Base-by-base conservation (phyloP, 2,888 invertebrate species). In the Prosopocoilus inquinatus region DNA sequence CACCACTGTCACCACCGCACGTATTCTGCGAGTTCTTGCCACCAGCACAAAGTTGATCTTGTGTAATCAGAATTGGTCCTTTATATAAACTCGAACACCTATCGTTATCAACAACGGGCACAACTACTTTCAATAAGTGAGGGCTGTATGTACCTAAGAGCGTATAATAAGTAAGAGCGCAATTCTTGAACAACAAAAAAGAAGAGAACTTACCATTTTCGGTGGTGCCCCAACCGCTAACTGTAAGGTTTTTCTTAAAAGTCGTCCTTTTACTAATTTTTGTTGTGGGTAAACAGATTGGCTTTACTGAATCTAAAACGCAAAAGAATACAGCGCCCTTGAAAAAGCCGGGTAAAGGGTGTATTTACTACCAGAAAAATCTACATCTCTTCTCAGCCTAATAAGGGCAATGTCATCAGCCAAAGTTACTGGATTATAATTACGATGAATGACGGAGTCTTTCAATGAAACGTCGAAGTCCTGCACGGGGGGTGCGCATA, bases 1-100 rank as follows among this genome's bases (percentile, higher is more conserved):
- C 88, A 0, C 89, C 88, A 9, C 86, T 86, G 66, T 88, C 88
- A 0, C 88, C 87, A 0, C 77, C 74, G 63, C 88, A 89, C 0
- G 87, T 84, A 68, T 87, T 87, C 57, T 79, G 79, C 9, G 79
- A 78, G 12, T 70, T 72, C 2, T 74, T 70, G 0, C 87, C 88
- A 2, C 87, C 87, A 0, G 86, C 86, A 20, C 88, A 88, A 12
- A 88, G 66, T 64, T 85, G 83, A 9, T 70, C 76, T 33, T 66
- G 39, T 16, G 64, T 52, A 47, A 72, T 55, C 50, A 65, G 52
- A 2, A 66, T 65, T 1, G 53, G 67, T 2, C 55, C 66, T 13
- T 58, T 68, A 62, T 70, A 78, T 7, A 46, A 60, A 39, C 49
- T 58, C n/a, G 58, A 66, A 64, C 75, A 77, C n/a, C 68, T 60